phyloP scores from a whole-genome alignment of 2,113 vertebrate genomes.

The Entomyzon cyanotis region DNA sequence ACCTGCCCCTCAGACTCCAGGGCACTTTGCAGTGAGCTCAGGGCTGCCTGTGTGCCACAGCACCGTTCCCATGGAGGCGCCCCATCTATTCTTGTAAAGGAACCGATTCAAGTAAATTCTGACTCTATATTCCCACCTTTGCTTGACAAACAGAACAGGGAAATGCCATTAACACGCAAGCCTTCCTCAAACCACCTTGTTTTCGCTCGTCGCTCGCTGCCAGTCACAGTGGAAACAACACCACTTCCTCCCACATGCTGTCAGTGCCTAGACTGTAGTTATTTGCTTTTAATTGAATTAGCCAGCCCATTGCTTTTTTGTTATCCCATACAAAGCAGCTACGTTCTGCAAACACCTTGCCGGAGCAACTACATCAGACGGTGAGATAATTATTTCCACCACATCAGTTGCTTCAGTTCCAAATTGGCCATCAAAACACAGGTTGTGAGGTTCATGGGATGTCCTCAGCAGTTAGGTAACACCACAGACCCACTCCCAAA shows the following conservation, averaged over 20 bases:
- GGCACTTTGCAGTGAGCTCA: background rate
- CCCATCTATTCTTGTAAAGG: conserved; percentile 73
- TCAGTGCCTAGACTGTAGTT: conserved; percentile 52
- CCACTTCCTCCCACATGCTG: conserved; percentile 78
- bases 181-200: conserved; percentile 74
- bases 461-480: background rate
- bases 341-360: conserved; percentile 29
- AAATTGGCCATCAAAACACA: conserved; percentile 8
- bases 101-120: conserved; percentile 62
- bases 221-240: conserved; percentile 77
- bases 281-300: conserved; percentile 52
- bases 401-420: background rate
- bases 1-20: rapidly evolving
- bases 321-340: conserved; percentile 14
- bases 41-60: rapidly evolving
- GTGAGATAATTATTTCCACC: conserved; percentile 72
- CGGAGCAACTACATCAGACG: background rate
- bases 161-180: conserved; percentile 76
- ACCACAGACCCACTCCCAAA: background rate
- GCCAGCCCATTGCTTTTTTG: conserved; percentile 24
- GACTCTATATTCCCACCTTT: conserved; percentile 70
- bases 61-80: conserved; percentile 9
- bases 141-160: conserved; percentile 75
- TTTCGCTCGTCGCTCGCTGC: conserved; percentile 65
- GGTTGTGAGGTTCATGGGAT: background rate